Evolutionary conservation across 1,140 invertebrate species (phyloP).

Genomic region (Mercenaria mercenaria): DNA sequence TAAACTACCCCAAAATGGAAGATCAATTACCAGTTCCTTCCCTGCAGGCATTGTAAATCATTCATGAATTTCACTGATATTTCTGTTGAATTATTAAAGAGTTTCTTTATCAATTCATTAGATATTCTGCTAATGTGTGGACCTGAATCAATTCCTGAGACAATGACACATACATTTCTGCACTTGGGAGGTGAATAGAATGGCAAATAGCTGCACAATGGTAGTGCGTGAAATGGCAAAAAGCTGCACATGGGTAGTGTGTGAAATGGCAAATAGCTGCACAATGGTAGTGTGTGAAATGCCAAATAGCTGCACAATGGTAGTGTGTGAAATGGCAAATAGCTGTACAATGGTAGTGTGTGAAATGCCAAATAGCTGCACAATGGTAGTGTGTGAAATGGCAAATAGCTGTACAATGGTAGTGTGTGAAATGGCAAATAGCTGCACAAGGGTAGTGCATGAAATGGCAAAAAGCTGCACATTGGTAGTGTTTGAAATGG

Average conservation of each 20-base stretch:
- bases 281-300: not conserved
- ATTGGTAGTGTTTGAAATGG: not conserved
- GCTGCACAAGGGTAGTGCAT: too few species aligned
- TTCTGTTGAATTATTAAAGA: not conserved
- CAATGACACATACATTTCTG: not conserved
- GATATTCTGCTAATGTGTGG: constrained; percentile 8
- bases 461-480: too few species aligned
- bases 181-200: not conserved
- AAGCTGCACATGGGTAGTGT: not conserved
- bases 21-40: constrained; percentile 27
- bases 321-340: too few species aligned
- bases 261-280: not conserved
- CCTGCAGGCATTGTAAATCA: constrained; percentile 20
- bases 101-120: constrained; percentile 16
- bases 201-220: not conserved
- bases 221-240: not conserved
- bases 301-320: not conserved
- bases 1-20: not conserved
- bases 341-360: too few species aligned
- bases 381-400: too few species aligned
- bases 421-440: too few species aligned
- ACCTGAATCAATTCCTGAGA: not conserved
- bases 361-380: too few species aligned
- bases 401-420: too few species aligned
- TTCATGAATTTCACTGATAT: constrained; percentile 21